Evolutionary conservation across 2,113 vertebrate species (phyloP), one percentile per base, ranked within the genome.

Genomic region (Theristicus caerulescens): DNA sequence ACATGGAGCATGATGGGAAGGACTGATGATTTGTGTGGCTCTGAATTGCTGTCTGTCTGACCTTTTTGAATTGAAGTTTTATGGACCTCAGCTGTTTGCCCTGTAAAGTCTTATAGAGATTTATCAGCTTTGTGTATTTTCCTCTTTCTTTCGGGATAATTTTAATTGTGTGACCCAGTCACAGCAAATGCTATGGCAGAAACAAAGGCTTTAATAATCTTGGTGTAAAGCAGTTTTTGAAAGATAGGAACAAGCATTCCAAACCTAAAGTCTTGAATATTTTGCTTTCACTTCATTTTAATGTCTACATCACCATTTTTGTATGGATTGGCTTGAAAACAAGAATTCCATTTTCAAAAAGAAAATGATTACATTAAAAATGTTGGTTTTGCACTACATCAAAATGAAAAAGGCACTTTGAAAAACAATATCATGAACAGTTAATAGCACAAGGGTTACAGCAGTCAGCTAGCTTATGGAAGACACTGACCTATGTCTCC

Each of bases 31-130:
- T 94, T 92, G 67, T 83, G 46, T 26, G 42, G 14, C 40, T 93
- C 59, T 80, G 62, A 93, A 92, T 88, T 83, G 52, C 54, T 91
- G 24, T 67, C 40, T 86, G 67, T 71, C 74, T 96, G 90, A 95
- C 78, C 66, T 83, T 96, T 96, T 16, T 67, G 67, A 93, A 94
- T 64, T 72, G 58, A 96, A 77, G 32, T 81, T 94, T 93, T 94
- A 90, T 81, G 59, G 42, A 93, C 51, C 46, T 94, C 62, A 86
- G 51, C 49, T 90, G 46, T 83, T 86, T 90, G 32, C 51, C 32
- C n/a, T 93, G 67, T 74, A 81, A 81, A 67, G 20, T 14, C 54
- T 80, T 54, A 32, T 4, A 29, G 40, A 92, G 32, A 85, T 85
- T 59, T 72, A 73, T 65, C 73, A 88, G 40, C 25, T 77, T 90